Conservation (phyloP, 2,113 vertebrate species). For the Heterocephalus glaber region DNA sequence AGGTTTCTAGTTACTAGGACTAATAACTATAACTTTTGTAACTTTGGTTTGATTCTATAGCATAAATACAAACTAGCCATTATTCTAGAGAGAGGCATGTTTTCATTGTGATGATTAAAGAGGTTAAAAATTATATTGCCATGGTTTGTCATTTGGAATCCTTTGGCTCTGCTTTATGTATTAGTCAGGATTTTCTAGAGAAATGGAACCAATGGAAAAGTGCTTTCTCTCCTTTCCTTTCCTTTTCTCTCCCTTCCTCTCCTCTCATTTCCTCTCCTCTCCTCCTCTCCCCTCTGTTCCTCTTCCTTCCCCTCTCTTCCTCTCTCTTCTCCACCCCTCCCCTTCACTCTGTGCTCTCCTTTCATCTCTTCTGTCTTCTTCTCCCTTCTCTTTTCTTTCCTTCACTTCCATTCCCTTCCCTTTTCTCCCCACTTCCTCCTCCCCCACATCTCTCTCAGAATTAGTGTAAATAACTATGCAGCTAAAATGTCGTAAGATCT, state of each 20-base stretch:
- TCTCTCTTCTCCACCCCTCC: neutral
- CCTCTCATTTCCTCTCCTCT: neutral
- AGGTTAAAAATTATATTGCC: neutral
- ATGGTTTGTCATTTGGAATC: neutral
- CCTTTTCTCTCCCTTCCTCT: accelerated
- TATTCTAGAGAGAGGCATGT: neutral
- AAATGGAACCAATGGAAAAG: neutral
- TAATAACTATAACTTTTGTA: neutral
- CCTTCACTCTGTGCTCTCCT: neutral
- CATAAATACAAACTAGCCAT: neutral
- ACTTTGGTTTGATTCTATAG: neutral
- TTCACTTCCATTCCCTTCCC: accelerated
- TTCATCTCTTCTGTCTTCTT: neutral
- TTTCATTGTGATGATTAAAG: neutral
- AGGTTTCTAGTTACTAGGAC: neutral
- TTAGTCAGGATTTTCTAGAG: neutral
- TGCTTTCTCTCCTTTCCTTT: no score
- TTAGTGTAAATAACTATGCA: neutral
- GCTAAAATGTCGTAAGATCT: neutral
- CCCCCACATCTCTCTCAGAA: neutral
- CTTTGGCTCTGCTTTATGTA: neutral
- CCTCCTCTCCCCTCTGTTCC: accelerated
- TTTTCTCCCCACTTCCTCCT: no score
- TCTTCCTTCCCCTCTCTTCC: neutral
- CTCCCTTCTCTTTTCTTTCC: accelerated